Conservation (phyloP, 2,888 invertebrate genomes). For the Theretra japonica region DNA sequence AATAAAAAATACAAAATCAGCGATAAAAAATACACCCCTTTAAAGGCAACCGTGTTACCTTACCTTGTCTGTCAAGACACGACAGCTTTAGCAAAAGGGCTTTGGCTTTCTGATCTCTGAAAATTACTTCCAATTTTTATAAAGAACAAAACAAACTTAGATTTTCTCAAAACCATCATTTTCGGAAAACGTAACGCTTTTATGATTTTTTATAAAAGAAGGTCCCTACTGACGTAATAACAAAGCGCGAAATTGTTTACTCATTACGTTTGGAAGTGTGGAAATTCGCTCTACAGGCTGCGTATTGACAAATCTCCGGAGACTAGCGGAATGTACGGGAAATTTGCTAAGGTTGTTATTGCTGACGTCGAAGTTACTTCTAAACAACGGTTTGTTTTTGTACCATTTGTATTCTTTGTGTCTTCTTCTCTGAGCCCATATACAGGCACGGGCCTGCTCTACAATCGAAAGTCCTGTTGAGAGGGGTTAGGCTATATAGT, state of each 20-base stretch:
- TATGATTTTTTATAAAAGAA: not conserved
- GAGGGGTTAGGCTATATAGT: too few relatives aligned
- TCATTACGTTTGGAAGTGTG: constrained; percentile 22
- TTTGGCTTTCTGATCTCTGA: too few relatives aligned
- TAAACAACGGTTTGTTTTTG: too few relatives aligned
- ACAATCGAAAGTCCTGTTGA: too few relatives aligned
- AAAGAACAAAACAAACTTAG: not conserved
- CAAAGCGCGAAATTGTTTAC: constrained; percentile 1
- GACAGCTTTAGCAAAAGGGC: too few relatives aligned
- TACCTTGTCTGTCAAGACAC: too few relatives aligned
- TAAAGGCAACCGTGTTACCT: too few relatives aligned
- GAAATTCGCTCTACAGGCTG: constrained; percentile 1
- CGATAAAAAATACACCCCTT: too few relatives aligned
- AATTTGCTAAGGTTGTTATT: constrained; percentile 15
- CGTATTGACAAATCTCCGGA: constrained; percentile 24
- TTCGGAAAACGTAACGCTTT: constrained; percentile 9
- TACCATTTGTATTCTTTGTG: not conserved
- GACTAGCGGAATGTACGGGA: constrained; percentile 7
- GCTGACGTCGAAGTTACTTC: not conserved
- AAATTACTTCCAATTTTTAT: not conserved
- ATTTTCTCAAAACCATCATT: not conserved
- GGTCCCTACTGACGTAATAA: not conserved
- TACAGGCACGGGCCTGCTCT: too few relatives aligned
- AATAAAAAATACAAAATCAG: too few relatives aligned
- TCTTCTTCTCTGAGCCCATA: too few relatives aligned